phyloP scores from a whole-genome alignment of 2,113 vertebrate genomes.

The Malurus melanocephalus region DNA sequence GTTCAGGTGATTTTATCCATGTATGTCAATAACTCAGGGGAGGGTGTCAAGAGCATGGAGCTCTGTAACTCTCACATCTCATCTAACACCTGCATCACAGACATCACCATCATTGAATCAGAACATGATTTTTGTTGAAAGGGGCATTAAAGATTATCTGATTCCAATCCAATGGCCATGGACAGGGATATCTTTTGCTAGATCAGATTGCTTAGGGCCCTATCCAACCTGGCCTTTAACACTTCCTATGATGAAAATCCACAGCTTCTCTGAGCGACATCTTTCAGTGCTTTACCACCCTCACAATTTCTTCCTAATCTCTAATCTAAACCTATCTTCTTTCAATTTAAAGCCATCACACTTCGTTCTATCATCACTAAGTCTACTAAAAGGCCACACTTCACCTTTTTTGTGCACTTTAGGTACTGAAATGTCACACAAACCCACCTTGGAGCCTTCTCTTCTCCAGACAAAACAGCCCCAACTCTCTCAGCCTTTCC shows the following conservation, averaged over 20 bases:
- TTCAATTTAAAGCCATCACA: neutral
- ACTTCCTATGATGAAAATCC: neutral
- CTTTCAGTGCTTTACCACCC: neutral
- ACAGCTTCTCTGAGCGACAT: neutral
- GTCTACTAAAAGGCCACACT: neutral
- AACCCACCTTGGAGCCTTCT: neutral
- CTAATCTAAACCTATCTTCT: neutral
- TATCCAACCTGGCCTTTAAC: neutral
- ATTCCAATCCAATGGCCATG: neutral
- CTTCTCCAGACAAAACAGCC: neutral
- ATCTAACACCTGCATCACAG: neutral
- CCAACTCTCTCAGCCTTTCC: neutral
- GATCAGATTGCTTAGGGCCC: neutral
- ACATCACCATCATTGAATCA: neutral
- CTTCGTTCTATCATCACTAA: neutral
- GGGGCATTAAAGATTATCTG: neutral
- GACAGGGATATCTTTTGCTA: neutral
- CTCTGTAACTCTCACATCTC: neutral
- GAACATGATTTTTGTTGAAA: fast-evolving
- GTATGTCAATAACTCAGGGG: neutral
- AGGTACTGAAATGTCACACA: neutral
- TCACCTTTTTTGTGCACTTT: neutral
- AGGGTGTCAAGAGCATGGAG: neutral
- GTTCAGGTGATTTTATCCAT: neutral
- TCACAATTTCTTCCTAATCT: neutral